Evolutionary conservation across 2,888 invertebrate genomes (phyloP).

Genomic region (Melipona bicolor): DNA sequence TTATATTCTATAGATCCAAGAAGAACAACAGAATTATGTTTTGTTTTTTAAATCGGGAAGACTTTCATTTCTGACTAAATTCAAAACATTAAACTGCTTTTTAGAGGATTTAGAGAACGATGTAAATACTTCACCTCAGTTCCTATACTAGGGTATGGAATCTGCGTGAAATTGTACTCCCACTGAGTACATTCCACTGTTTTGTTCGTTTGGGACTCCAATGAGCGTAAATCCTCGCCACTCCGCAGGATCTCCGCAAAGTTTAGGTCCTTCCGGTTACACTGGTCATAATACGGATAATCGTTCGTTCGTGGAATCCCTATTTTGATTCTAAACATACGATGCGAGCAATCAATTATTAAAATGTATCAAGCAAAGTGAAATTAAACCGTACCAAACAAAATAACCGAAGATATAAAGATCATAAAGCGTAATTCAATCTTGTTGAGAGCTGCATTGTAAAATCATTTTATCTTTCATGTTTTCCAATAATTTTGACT

Average conservation of each 20-base stretch:
- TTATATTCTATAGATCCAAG: no score
- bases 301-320: slow-evolving; percentile 78
- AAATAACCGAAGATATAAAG: background rate
- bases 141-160: slow-evolving; percentile 85
- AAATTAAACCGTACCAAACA: background rate
- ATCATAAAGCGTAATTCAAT: no score
- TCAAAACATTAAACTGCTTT: no score
- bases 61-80: no score
- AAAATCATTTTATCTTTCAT: background rate
- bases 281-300: slow-evolving; percentile 82
- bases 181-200: slow-evolving; percentile 83
- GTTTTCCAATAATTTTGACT: background rate
- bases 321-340: slow-evolving; percentile 77
- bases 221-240: slow-evolving; percentile 70
- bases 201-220: slow-evolving; percentile 70
- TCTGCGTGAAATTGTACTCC: slow-evolving; percentile 85
- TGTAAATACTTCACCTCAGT: slow-evolving; percentile 84
- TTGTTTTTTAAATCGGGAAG: no score
- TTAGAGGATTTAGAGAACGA: background rate
- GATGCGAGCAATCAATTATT: background rate
- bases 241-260: slow-evolving; percentile 76
- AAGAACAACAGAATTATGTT: no score
- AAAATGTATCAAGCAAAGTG: background rate
- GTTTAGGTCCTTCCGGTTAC: slow-evolving; percentile 83
- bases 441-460: background rate